Evolutionary conservation across 2,888 invertebrate genomes (phyloP), one percentile per base, ranked within the genome.

Genomic region (Tenodera sinensis): DNA sequence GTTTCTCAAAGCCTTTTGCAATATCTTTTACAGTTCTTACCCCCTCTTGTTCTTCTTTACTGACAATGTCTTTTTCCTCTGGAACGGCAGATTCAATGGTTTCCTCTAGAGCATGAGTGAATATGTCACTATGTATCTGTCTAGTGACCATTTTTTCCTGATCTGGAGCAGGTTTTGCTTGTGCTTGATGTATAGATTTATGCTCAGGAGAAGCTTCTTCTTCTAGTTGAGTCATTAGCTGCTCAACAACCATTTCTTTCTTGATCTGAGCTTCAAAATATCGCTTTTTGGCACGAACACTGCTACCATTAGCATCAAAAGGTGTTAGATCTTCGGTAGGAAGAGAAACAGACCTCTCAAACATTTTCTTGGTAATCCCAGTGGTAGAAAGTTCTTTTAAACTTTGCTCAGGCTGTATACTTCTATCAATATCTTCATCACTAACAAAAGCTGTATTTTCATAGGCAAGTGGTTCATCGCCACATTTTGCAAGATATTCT

Each of bases 221-320:
- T 92, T 94, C 94, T 82, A 93, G 92, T 91, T 94, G 94, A 47
- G 93, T 93, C 91, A 93, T 93, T 9, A 94, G 91, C 91, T 94
- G 94, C 91, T 94, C 94, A 90, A 94, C 94, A n/a, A 94, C 94
- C 93, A 95, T 94, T 91, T 95, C 95, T 90, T 94, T 95, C 91
- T 94, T 94, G 89, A 95, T 95, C 91, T 95, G 95, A 91, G 95
- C 94, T 92, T 95, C 95, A 91, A 95, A 95, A 89, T 94, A 95
- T 90, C 94, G 94, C 88, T 95, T 95, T 90, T 95, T 94, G 84
- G 94, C 93, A 89, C 94, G 94, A 1, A 95, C 94, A 3, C 54
- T 71, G 83, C 94, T 94, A 47, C 94, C 94, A n/a, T 94, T 95
- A 8, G 94, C 93, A 91, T 95, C 95, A 89, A 93, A 93, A 20